These are phyloP conservation scores for Arge pagana DNA, from an alignment of 2,888 invertebrate genomes.

Conservation along the genomic window DNA sequence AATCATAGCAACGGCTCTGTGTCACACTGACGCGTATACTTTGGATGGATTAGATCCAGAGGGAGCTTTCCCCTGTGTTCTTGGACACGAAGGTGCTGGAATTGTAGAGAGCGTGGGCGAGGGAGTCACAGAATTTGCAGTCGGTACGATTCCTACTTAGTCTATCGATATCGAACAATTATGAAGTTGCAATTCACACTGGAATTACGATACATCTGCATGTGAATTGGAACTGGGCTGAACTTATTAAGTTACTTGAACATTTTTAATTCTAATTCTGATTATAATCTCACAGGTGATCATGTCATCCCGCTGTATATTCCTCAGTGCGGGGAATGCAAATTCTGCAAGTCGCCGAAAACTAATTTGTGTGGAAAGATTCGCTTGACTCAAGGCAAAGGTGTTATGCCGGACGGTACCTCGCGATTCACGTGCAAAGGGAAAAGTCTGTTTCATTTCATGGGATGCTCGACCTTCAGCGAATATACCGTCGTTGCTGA, in stretches of 20 bases:
- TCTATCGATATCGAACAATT: conserved; percentile 9
- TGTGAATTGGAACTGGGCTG: background rate
- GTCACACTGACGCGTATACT: conserved; percentile 94
- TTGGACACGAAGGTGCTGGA: conserved; percentile 97
- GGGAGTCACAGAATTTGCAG: conserved; percentile 86
- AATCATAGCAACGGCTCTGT: conserved; percentile 80
- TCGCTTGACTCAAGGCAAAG: conserved; percentile 82
- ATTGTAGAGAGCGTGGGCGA: conserved; percentile 96
- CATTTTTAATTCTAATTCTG: conserved; percentile 10
- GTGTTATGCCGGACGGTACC: conserved; percentile 92
- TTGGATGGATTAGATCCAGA: conserved; percentile 87
- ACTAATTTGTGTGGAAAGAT: conserved; percentile 98
- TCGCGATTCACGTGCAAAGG: conserved; percentile 83
- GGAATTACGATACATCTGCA: background rate
- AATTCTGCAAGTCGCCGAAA: conserved; percentile 93
- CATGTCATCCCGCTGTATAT: conserved; percentile 97
- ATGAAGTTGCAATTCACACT: background rate
- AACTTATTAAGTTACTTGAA: background rate
- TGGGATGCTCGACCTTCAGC: conserved; percentile 96
- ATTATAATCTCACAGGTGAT: conserved; percentile 67
- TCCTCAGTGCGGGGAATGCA: conserved; percentile 96
- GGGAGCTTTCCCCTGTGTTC: conserved; percentile 87
- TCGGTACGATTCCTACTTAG: too few relatives aligned
- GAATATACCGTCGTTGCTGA: conserved; percentile 94
- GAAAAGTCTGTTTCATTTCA: conserved; percentile 83